Base-by-base conservation (phyloP, 1,140 invertebrate species). In the Apis dorsata region DNA sequence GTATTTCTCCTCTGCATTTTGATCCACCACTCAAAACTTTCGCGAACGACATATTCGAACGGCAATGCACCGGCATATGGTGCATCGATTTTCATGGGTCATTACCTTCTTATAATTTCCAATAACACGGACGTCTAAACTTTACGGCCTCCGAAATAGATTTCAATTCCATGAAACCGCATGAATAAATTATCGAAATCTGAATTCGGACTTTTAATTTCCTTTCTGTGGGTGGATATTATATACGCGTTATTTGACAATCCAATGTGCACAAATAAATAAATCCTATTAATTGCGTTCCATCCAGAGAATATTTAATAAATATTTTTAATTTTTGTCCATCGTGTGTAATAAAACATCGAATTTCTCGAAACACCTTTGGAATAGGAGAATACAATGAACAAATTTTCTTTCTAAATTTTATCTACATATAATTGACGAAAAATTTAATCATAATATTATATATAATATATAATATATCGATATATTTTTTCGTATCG, bases 101-200 rank as follows among this genome's bases (percentile, higher is more conserved):
- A 34, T 78, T 57, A 49, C 44, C 13, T 71, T 71, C 70, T 78
- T 59, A 69, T 49, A 57, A 69, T 78, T 55, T 19, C 49, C 9
- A 77, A 66, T 34, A 70, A 70, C 68, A 44, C 49, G 62, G 53
- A 9, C 19, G 24, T 34, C 51, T 51, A 63, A 76, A 65, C 63
- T 69, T 69, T 55, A 55, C 53, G 53, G n/a, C 19, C 11, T 34
- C 53, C 13, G 21, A n/a, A 68, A 53, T 77, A 77, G 63, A 77
- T 77, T 77, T 68, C 62, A 44, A 51, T n/a, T 44, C 28, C 75
- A 11, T 11, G 28, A 53, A 51, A 53, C 51, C 17, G 49, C 63
- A 53, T 77, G 75, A 68, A 77, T 77, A 77, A 55, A 77, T 77
- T 53, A 77, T n/a, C 75, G 63, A 53, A 66, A 34, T 19, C 19